Percentiles rank a stretch among this genome's conserved stretches.
Evolutionary conservation across 1,140 invertebrate species (phyloP).

Genomic region (Arion vulgaris): DNA sequence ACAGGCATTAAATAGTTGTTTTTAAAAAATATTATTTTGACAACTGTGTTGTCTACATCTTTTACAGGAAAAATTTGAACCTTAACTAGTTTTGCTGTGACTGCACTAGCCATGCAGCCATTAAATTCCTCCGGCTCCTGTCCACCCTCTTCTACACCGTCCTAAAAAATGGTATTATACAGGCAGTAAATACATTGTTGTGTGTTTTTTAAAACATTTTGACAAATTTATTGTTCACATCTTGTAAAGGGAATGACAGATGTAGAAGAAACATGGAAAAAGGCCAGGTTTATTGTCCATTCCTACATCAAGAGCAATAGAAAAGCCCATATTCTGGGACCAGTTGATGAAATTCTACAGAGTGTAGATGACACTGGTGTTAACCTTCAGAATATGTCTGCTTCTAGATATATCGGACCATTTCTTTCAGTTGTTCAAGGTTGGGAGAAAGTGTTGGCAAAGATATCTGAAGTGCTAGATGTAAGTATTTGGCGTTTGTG

Average conservation of each 20-base stretch:
- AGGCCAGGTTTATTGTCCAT: constrained; percentile 79
- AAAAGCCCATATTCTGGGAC: constrained; percentile 80
- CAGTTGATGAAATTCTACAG: constrained; percentile 84
- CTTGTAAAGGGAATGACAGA: constrained; percentile 79
- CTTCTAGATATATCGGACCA: constrained; percentile 88
- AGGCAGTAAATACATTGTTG: no score
- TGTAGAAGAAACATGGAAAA: constrained; percentile 79
- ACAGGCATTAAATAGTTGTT: no score
- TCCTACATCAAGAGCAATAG: constrained; percentile 74
- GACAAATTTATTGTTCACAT: no score
- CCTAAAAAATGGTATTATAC: no score
- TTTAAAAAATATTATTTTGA: no score
- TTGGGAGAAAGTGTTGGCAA: constrained; percentile 85
- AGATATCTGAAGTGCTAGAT: constrained; percentile 86
- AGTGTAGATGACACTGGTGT: constrained; percentile 88
- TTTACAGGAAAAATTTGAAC: no score
- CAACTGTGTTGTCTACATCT: no score
- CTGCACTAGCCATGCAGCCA: no score
- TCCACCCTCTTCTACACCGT: no score
- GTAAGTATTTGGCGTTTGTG: constrained; percentile 41
- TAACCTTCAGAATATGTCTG: constrained; percentile 89
- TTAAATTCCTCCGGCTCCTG: no score
- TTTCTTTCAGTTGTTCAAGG: constrained; percentile 83
- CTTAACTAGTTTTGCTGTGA: no score
- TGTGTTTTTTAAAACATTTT: no score